These are phyloP conservation scores for Borostomias antarcticus DNA, from an alignment of 2,797 vertebrate species.

Conservation along the genomic window DNA sequence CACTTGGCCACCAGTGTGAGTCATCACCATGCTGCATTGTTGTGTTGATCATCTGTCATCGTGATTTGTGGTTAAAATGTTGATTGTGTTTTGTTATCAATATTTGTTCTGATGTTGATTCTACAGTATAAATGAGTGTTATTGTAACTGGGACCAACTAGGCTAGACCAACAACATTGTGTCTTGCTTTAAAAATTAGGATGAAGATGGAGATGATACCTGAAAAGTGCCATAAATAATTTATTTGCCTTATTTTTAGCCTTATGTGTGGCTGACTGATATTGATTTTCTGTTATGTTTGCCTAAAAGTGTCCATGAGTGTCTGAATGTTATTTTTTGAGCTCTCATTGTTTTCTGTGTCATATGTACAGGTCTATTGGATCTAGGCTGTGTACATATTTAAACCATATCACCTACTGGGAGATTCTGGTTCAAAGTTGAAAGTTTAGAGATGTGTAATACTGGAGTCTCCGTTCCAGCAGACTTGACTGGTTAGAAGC, in stretches of 20 bases:
- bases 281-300: not conserved
- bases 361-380: not conserved
- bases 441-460: too few relatives aligned
- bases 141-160: not conserved
- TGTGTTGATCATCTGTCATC: not conserved
- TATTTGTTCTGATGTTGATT: not conserved
- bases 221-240: not conserved
- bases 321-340: slow-evolving; percentile 8
- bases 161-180: not conserved
- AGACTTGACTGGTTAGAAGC: too few relatives aligned
- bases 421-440: too few relatives aligned
- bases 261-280: not conserved
- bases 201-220: not conserved
- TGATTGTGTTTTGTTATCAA: not conserved
- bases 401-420: too few relatives aligned
- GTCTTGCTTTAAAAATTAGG: slow-evolving; percentile 1
- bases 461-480: too few relatives aligned
- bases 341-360: not conserved
- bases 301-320: not conserved
- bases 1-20: not conserved
- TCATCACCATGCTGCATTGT: not conserved
- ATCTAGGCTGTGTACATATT: too few relatives aligned
- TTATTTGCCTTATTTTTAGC: not conserved
- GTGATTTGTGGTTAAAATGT: not conserved
- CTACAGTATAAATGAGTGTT: slow-evolving; percentile 1